phyloP scores from a whole-genome alignment of 2,797 vertebrate genomes.

The Ctenopoma kingsleyae region DNA sequence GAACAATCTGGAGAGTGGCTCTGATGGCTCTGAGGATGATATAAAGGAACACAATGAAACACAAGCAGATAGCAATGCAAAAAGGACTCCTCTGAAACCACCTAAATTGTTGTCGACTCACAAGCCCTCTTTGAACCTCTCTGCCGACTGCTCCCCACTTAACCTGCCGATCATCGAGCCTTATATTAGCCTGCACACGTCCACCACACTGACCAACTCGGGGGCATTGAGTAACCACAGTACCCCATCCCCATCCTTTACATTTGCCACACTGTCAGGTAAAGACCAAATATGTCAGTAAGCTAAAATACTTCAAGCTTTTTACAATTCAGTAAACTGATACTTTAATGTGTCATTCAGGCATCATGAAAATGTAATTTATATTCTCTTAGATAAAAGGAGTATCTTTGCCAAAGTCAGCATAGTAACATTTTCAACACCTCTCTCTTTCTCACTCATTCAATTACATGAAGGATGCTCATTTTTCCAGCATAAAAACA shows the following conservation, averaged over 20 bases:
- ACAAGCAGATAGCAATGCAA: conserved; percentile 89
- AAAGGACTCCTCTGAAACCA: conserved; percentile 84
- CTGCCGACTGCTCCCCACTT: conserved; percentile 83
- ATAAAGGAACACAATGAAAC: conserved; percentile 89
- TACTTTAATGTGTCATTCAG: neutral
- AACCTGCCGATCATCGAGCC: conserved; percentile 88
- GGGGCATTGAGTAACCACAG: conserved; percentile 83
- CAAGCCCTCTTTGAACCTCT: conserved; percentile 77
- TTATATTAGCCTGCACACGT: conserved; percentile 61
- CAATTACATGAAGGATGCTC: conserved; percentile 1
- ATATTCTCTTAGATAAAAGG: neutral
- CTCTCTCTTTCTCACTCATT: neutral
- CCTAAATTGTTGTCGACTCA: conserved; percentile 82
- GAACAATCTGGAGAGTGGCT: conserved; percentile 93
- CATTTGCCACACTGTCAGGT: conserved; percentile 87
- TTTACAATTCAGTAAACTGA: conserved; percentile 14
- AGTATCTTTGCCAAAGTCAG: conserved; percentile 3
- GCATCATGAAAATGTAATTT: conserved; percentile 8
- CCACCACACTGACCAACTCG: conserved; percentile 80
- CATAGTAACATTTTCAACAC: neutral
- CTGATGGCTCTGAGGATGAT: conserved; percentile 91
- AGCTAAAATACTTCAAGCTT: neutral
- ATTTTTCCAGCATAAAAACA: conserved; percentile 27
- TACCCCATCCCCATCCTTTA: conserved; percentile 80
- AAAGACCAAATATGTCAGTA: conserved; percentile 37